phyloP scores from a whole-genome alignment of 2,113 vertebrate species.

The Microcebus lehilahytsara region DNA sequence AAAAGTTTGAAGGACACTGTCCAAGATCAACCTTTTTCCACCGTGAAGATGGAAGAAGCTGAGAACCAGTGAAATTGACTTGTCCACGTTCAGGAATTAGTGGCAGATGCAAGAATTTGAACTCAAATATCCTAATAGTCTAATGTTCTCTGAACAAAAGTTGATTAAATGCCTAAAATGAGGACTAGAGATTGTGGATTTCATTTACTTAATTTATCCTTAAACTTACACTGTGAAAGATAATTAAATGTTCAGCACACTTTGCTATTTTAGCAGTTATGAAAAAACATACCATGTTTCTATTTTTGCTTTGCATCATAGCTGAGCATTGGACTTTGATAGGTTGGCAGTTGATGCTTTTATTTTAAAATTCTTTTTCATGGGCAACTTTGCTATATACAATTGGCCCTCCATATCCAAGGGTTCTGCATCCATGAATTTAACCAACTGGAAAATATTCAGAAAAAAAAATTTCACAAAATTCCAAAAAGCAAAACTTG shows the following conservation, averaged over 20 bases:
- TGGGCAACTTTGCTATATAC: not conserved
- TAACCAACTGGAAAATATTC: not conserved
- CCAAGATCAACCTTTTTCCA: not conserved
- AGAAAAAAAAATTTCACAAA: not conserved
- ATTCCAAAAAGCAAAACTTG: not conserved
- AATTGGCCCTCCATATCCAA: not conserved
- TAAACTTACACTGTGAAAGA: not conserved
- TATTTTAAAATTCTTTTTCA: not conserved
- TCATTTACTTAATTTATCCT: not conserved
- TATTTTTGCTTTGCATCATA: not conserved
- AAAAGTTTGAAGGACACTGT: not conserved
- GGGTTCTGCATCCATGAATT: not conserved
- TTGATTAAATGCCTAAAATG: not conserved
- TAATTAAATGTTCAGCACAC: not conserved
- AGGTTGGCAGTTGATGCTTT: not conserved
- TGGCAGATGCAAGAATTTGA: not conserved
- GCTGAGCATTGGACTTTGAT: not conserved
- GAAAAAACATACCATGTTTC: not conserved
- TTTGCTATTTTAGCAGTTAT: not conserved
- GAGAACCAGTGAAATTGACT: slow-evolving; percentile 6
- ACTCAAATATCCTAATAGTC: not conserved
- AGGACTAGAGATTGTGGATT: not conserved
- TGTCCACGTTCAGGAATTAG: not conserved
- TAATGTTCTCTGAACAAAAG: not conserved
- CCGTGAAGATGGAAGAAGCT: not conserved